Percentiles rank a stretch among this genome's conserved stretches.
These are phyloP conservation scores for Sula dactylatra DNA, from an alignment of 2,113 vertebrate genomes.

Conservation along the genomic window DNA sequence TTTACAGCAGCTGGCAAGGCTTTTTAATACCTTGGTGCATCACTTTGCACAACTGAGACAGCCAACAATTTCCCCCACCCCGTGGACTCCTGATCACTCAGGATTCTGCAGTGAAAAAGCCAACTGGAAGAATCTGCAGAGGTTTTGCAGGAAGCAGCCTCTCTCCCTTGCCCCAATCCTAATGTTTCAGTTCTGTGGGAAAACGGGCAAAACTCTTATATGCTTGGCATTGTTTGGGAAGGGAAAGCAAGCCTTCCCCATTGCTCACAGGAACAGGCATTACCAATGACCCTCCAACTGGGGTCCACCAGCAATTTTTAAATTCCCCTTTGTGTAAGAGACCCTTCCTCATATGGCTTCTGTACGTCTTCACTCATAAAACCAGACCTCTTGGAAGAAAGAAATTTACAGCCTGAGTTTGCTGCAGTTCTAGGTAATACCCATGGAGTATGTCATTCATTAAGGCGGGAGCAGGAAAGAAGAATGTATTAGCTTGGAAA, in stretches of 20 bases:
- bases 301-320: neutral
- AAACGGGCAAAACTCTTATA: neutral
- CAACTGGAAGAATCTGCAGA: neutral
- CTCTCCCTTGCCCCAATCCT: neutral
- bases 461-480: neutral
- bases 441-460: neutral
- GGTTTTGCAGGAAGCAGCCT: neutral
- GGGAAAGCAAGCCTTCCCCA: accelerated
- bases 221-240: neutral
- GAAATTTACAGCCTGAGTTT: neutral
- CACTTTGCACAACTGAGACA: neutral
- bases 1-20: neutral
- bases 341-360: neutral
- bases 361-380: neutral
- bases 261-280: neutral
- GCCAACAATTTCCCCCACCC: neutral
- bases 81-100: neutral
- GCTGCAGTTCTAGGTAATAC: neutral
- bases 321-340: neutral
- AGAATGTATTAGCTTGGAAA: neutral
- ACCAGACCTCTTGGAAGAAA: neutral
- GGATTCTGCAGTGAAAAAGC: neutral
- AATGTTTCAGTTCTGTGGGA: neutral
- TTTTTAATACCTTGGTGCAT: neutral
- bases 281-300: accelerated